Conservation (phyloP, 2,888 invertebrate species). For the Pollenia angustigena region DNA sequence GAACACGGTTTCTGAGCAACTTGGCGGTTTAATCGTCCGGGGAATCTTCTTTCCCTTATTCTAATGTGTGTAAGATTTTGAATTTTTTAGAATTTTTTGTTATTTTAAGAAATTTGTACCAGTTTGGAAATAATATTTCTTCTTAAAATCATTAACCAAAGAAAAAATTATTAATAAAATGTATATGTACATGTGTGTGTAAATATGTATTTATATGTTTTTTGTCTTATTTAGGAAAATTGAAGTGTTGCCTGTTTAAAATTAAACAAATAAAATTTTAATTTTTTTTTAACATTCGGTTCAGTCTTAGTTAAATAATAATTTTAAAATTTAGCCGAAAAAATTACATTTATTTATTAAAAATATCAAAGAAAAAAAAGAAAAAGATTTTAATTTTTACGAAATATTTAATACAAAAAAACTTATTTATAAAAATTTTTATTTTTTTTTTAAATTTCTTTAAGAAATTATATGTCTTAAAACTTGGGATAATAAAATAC, state of each 20-base stretch:
- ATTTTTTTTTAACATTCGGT: constrained; percentile 34
- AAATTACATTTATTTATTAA: background rate
- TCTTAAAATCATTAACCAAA: background rate
- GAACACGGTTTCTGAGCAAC: no score
- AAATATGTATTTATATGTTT: background rate
- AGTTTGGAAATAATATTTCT: background rate
- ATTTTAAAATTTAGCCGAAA: constrained; percentile 13
- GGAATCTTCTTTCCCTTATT: no score
- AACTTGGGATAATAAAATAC: background rate
- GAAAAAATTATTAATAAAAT: background rate
- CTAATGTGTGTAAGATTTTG: no score
- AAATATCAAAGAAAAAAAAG: background rate
- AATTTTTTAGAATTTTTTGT: no score
- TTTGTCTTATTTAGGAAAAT: constrained; percentile 30
- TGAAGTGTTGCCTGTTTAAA: constrained; percentile 8
- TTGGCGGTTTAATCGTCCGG: no score
- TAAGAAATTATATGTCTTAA: constrained; percentile 59
- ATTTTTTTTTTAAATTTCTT: constrained; percentile 63
- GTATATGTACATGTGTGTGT: background rate
- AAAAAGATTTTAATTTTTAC: background rate
- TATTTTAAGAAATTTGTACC: no score
- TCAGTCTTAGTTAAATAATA: constrained; percentile 72
- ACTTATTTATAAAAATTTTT: no score
- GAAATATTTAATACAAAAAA: constrained; percentile 42
- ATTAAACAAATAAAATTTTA: constrained; percentile 10